Conservation (phyloP, 2,797 vertebrate species). For the Neosilurus mollespiculum region DNA sequence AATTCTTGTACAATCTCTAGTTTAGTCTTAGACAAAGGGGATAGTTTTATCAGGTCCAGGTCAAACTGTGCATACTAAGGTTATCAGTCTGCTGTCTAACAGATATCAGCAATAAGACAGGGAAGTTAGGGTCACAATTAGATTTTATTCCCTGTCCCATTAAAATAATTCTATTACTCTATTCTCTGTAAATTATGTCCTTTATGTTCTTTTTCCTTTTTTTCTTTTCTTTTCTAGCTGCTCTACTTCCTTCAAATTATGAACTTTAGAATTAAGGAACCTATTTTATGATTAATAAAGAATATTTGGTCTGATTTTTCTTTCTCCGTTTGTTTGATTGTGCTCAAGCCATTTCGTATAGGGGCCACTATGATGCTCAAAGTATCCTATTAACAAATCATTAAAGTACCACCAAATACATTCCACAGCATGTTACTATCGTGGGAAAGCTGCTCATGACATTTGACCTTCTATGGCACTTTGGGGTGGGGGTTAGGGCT, state of each 20-base stretch:
- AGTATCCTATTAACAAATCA: neutral
- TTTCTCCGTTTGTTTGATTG: conserved; percentile 29
- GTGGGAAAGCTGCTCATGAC: conserved; percentile 51
- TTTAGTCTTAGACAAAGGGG: neutral
- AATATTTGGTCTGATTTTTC: neutral
- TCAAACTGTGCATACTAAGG: neutral
- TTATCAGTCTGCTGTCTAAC: neutral
- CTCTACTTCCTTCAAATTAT: conserved; percentile 86
- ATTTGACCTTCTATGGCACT: conserved; percentile 54
- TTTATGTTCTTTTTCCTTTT: conserved; percentile 79
- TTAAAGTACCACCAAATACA: neutral
- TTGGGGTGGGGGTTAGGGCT: conserved; percentile 60
- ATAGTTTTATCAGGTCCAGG: neutral
- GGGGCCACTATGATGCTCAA: neutral
- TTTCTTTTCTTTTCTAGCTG: conserved; percentile 78
- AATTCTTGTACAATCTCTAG: neutral
- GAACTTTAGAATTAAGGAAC: conserved; percentile 96
- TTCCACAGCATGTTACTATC: conserved; percentile 30
- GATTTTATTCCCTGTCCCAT: conserved; percentile 57
- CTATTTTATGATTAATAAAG: conserved; percentile 95
- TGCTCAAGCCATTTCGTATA: neutral
- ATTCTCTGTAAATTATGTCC: conserved; percentile 80
- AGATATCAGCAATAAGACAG: conserved; percentile 40
- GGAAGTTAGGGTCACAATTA: conserved; percentile 47
- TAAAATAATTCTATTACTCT: conserved; percentile 11